These are phyloP conservation scores for Spodoptera frugiperda DNA, from an alignment of 1,140 invertebrate genomes.

Conservation along the genomic window DNA sequence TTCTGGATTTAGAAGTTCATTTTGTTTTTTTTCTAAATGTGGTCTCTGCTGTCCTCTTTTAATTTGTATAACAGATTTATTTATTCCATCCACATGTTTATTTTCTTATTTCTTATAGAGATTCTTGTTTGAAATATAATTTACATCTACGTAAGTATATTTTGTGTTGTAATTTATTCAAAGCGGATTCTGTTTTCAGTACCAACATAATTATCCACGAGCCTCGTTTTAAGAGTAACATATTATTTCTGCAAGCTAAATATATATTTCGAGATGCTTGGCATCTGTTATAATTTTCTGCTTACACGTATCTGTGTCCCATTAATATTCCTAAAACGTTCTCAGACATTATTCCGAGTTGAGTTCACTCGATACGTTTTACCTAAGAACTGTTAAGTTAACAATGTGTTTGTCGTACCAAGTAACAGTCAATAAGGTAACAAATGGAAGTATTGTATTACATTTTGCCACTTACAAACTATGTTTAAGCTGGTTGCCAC, in stretches of 20 bases:
- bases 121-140: background rate
- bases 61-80: background rate
- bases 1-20: no score
- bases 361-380: constrained; percentile 61
- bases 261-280: constrained; percentile 15
- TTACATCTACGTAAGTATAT: constrained; percentile 27
- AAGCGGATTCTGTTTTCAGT: constrained; percentile 7
- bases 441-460: constrained; percentile 73
- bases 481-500: constrained; percentile 51
- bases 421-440: constrained; percentile 66
- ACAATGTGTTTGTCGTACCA: constrained; percentile 66
- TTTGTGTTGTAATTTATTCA: constrained; percentile 44
- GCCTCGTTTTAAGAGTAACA: constrained; percentile 33
- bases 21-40: background rate
- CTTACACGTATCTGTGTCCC: constrained; percentile 41
- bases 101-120: background rate
- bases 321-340: constrained; percentile 71
- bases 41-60: background rate
- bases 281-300: constrained; percentile 45
- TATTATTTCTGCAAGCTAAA: constrained; percentile 28
- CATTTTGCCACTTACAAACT: constrained; percentile 65
- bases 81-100: background rate
- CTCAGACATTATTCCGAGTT: constrained; percentile 65
- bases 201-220: constrained; percentile 19
- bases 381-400: constrained; percentile 60